Evolutionary conservation across 1,140 invertebrate genomes (phyloP).

Genomic region (Helicoverpa armigera): DNA sequence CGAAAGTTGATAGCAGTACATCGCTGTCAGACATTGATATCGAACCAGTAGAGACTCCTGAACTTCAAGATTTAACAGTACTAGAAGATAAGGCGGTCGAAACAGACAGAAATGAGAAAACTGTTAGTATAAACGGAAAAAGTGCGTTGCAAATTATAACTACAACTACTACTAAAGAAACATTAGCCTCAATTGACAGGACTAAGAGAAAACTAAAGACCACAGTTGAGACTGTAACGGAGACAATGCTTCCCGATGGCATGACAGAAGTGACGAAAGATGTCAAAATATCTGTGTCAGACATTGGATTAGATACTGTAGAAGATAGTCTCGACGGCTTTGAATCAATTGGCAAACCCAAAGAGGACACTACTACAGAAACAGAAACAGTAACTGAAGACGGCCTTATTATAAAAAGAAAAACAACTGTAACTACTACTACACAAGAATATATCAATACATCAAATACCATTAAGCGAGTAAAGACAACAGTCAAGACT

Average conservation of each 20-base stretch:
- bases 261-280: slow-evolving; percentile 83
- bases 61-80: slow-evolving; percentile 71
- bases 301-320: slow-evolving; percentile 64
- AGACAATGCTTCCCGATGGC: slow-evolving; percentile 76
- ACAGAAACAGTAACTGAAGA: slow-evolving; percentile 69
- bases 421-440: slow-evolving; percentile 72
- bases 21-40: slow-evolving; percentile 71
- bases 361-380: slow-evolving; percentile 66
- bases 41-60: slow-evolving; percentile 63
- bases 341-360: slow-evolving; percentile 66
- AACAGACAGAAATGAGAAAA: slow-evolving; percentile 73
- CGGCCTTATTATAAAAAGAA: slow-evolving; percentile 73
- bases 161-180: slow-evolving; percentile 79
- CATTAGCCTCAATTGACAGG: slow-evolving; percentile 70
- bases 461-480: slow-evolving; percentile 68
- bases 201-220: slow-evolving; percentile 81
- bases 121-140: slow-evolving; percentile 71
- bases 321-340: slow-evolving; percentile 75
- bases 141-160: slow-evolving; percentile 79
- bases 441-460: slow-evolving; percentile 71
- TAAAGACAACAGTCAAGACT: slow-evolving; percentile 77
- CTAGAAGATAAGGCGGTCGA: slow-evolving; percentile 74
- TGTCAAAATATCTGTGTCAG: slow-evolving; percentile 77
- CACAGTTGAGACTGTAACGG: slow-evolving; percentile 79
- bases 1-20: slow-evolving; percentile 74